Base-by-base conservation (phyloP, 2,113 vertebrate genomes). In the Halcyon malimbica region DNA sequence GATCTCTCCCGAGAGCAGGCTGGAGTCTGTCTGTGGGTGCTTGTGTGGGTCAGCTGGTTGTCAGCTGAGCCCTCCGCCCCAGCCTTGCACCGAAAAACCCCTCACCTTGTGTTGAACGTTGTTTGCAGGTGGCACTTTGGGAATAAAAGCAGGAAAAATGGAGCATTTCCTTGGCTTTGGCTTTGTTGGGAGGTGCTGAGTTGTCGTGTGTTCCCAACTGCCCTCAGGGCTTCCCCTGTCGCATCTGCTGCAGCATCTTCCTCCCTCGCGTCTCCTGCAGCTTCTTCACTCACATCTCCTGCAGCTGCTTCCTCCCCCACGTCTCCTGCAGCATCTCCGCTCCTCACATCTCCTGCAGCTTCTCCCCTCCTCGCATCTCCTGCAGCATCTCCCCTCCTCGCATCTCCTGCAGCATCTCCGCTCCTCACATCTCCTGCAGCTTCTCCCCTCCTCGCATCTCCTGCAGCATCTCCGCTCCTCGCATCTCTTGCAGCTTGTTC, bases 151-250 rank as follows among this genome's bases (percentile, higher is more conserved):
- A 29, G 80, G 18, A 51, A 65, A 85, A 96, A 62, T 8, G 4
- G 60, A 62, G 62, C 6, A 1, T 83, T 78, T 60, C 60, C 50
- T 83, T 0, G 0, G 16, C 51, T 63, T n/a, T 1, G 6, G 31
- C 46, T 88, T 79, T 63, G 41, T 26, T 17, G 15, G 23, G 46
- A 25, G 14, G 11, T 48, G 31, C 31, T 20, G 42, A 77, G 60
- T 42, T 59, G 69, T 42, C 1, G 0, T 17, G 60, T 25, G 65
- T 26, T 92, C 74, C 37, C 17, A 15, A 21, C 13, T 0, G 0
- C 51, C 29, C 53, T 37, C 3, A 1, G 23, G 10, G 29, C 51
- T 85, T 84, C 28, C 39, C 14, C 23, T 5, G 67, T 24, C 5
- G 7, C 11, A 23, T 50, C 48, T 50, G 11, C 48, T 50, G 48